These are phyloP conservation scores for Heliornis fulica DNA, from an alignment of 2,113 vertebrate genomes.

Conservation along the genomic window DNA sequence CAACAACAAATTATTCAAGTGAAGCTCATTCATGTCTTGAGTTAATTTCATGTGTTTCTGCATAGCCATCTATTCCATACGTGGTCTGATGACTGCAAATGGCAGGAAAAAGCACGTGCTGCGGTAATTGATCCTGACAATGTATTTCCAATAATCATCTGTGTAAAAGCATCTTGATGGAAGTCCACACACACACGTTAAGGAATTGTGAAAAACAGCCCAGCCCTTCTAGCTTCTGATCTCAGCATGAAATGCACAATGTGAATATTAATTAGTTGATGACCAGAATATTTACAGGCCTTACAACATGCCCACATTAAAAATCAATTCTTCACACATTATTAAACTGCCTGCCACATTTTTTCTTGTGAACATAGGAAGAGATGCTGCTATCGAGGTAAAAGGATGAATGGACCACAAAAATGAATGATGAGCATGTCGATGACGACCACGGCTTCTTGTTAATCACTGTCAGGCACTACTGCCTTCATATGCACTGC, in stretches of 20 bases:
- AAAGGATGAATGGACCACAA: not conserved
- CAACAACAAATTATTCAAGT: not conserved
- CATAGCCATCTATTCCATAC: not conserved
- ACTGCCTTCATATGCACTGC: not conserved
- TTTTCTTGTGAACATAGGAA: not conserved
- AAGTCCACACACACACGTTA: not conserved
- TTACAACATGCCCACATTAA: not conserved
- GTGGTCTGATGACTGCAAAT: not conserved
- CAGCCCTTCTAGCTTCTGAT: not conserved
- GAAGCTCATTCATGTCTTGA: not conserved
- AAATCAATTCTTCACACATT: not conserved
- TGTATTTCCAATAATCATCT: not conserved
- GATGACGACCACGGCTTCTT: not conserved
- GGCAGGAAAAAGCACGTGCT: not conserved
- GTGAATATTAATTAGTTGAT: not conserved
- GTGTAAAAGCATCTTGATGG: not conserved
- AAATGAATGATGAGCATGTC: not conserved
- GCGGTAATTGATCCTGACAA: not conserved
- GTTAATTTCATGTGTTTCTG: not conserved
- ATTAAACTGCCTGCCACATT: not conserved
- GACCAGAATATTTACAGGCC: not conserved
- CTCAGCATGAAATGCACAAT: not conserved
- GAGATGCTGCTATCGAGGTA: not conserved
- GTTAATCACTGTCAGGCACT: not conserved
- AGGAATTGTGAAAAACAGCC: not conserved